Conservation (phyloP, 1,140 invertebrate species). For the Drosophila pseudoananassae region DNA sequence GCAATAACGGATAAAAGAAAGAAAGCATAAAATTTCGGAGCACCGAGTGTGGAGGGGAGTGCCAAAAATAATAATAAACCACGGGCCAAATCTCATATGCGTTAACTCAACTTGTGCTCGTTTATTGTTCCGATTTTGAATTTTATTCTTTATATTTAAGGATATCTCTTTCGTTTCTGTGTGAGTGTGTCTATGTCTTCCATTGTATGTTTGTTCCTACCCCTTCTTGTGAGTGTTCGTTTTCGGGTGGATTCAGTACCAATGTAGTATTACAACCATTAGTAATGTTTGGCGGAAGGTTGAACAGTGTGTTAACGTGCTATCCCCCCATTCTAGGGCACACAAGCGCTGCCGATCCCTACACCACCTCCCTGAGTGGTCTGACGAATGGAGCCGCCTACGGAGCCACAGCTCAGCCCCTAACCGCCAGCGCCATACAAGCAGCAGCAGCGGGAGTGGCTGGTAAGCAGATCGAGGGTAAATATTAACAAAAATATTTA, state of each 20-base stretch:
- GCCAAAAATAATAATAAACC: constrained; percentile 49
- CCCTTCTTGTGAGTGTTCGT: constrained; percentile 10
- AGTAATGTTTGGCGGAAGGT: neutral
- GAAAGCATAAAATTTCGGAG: constrained; percentile 18
- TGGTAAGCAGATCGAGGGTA: constrained; percentile 83
- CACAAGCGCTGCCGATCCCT: constrained; percentile 64
- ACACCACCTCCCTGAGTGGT: constrained; percentile 65
- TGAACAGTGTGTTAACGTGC: neutral
- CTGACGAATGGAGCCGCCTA: constrained; percentile 71
- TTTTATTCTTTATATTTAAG: constrained; percentile 5
- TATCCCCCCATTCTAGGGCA: constrained; percentile 60
- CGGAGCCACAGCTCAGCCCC: constrained; percentile 56
- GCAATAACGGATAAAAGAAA: constrained; percentile 21
- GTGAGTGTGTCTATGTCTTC: constrained; percentile 15
- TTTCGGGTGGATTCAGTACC: constrained; percentile 14
- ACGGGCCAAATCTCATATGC: constrained; percentile 63
- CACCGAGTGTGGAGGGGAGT: constrained; percentile 27
- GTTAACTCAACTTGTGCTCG: constrained; percentile 67
- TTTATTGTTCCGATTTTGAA: constrained; percentile 48
- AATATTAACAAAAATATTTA: constrained; percentile 8
- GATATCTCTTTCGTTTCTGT: constrained; percentile 24
- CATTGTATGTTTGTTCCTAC: neutral
- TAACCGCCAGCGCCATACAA: constrained; percentile 67
- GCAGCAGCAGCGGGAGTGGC: constrained; percentile 77
- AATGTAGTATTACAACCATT: neutral